phyloP scores from a whole-genome alignment of 2,888 invertebrate genomes.

The Syrista parreyssii region DNA sequence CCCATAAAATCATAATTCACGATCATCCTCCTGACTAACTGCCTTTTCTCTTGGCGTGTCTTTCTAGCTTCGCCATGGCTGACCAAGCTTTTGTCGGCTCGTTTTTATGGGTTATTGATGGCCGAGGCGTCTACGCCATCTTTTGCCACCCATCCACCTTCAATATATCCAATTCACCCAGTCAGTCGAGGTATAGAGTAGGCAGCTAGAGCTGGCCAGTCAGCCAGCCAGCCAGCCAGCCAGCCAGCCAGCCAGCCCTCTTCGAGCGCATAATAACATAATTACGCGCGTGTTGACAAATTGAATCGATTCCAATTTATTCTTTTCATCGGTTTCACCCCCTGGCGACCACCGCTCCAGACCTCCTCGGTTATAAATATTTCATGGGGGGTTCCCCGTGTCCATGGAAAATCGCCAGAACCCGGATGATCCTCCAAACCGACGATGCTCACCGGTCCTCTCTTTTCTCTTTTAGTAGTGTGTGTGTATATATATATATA shows the following conservation, averaged over 20 bases:
- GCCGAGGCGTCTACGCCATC: conserved; percentile 39
- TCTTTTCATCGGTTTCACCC: conserved; percentile 54
- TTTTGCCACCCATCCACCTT: conserved; percentile 17
- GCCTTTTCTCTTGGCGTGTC: too few species aligned
- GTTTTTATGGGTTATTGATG: conserved; percentile 59
- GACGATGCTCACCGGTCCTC: conserved; percentile 26
- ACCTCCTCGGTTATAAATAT: conserved; percentile 57
- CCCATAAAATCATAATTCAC: conserved; percentile 28
- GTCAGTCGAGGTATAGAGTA: too few species aligned
- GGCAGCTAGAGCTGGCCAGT: too few species aligned
- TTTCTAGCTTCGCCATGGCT: conserved; percentile 30
- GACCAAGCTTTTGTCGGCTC: conserved; percentile 18
- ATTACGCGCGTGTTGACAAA: conserved; percentile 64
- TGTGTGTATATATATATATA: background rate
- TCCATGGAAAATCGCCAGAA: conserved; percentile 58
- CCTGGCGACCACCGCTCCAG: conserved; percentile 19
- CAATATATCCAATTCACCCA: too few species aligned
- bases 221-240: too few species aligned
- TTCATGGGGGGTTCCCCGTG: conserved; percentile 55
- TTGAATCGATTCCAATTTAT: conserved; percentile 64
- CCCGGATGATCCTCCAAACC: conserved; percentile 34
- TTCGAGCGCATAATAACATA: conserved; percentile 57
- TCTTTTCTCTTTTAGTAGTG: background rate
- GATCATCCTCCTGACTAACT: conserved; percentile 1
- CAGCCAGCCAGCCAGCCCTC: conserved; percentile 16